Evolutionary conservation across 35 echinoderm and acorn worm species (phyloP).

Genomic region (Strongylocentrotus purpuratus): DNA sequence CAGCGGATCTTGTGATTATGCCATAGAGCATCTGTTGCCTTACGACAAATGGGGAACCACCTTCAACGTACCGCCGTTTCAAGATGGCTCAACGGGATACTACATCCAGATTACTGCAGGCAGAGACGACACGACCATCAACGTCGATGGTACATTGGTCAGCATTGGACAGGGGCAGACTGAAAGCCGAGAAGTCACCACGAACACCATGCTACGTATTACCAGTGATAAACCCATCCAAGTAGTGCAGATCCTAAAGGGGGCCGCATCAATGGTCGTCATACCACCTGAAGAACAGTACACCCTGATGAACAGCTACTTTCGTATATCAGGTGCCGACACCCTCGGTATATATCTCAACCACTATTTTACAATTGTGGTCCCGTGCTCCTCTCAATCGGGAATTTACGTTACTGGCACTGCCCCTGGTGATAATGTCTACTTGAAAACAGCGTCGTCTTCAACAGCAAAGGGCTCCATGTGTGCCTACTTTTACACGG

Average conservation of each 20-base stretch:
- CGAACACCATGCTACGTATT: background rate
- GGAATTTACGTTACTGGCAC: background rate
- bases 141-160: background rate
- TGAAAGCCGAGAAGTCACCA: background rate
- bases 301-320: background rate
- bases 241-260: constrained; percentile 12
- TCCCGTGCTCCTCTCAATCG: background rate
- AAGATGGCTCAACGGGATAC: background rate
- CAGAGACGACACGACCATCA: constrained; percentile 10
- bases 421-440: background rate
- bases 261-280: constrained; percentile 26
- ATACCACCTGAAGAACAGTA: constrained; percentile 39
- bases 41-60: constrained; percentile 24
- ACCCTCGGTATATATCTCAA: background rate
- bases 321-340: background rate
- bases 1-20: background rate
- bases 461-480: background rate
- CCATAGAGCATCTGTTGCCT: constrained; percentile 33
- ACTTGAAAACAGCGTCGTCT: background rate
- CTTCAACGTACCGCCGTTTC: background rate
- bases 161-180: background rate
- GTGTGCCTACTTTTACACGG: background rate
- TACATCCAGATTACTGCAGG: constrained; percentile 23
- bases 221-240: constrained; percentile 44
- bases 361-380: constrained; percentile 15